Evolutionary conservation across 1,140 invertebrate species (phyloP), one percentile per base, ranked within the genome.

Genomic region (Ceratosolen fusciceps): DNA sequence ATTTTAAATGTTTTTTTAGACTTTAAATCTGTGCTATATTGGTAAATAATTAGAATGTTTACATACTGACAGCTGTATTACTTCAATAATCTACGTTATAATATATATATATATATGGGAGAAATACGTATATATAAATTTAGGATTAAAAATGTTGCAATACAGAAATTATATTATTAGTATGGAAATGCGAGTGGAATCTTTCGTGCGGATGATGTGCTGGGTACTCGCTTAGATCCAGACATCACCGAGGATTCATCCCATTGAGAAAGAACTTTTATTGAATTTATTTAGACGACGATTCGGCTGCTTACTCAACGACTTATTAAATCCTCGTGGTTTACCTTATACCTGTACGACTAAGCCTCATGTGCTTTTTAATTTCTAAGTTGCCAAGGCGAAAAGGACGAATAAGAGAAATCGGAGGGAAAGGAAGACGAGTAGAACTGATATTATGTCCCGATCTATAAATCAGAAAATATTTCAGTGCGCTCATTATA

Each of bases 401-500:
- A 47, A 37, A 26, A 47, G 56, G 34, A n/a, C 16, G 39, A 75
- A n/a, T n/a, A 24, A 0, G 12, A 65, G 12, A 49, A 24, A n/a
- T 43, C n/a, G 12, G 14, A 47, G 14, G 29, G 21, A n/a, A 49
- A 12, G 21, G 19, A 39, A 43, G 2, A 12, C 5, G 39, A 43
- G 39, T 43, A 43, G 12, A 43, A 43, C 5, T 43, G 39, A 43
- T 43, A 43, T n/a, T 43, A 43, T 43, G 39, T 12, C 39, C 5
- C 19, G 56, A 80, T 68, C 80, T 74, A 84, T 81, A 82, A 85
- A 84, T 84, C 81, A 81, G 80, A 82, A 83, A 80, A 70, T 74
- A 76, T 80, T 77, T 81, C 74, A 75, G 47, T 37, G 80, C 49
- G 31, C 16, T 72, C 47, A 12, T 34, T 16, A 54, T 72, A n/a